These are phyloP conservation scores for Oeneis ivallda DNA, from an alignment of 2,888 invertebrate species.

Conservation along the genomic window DNA sequence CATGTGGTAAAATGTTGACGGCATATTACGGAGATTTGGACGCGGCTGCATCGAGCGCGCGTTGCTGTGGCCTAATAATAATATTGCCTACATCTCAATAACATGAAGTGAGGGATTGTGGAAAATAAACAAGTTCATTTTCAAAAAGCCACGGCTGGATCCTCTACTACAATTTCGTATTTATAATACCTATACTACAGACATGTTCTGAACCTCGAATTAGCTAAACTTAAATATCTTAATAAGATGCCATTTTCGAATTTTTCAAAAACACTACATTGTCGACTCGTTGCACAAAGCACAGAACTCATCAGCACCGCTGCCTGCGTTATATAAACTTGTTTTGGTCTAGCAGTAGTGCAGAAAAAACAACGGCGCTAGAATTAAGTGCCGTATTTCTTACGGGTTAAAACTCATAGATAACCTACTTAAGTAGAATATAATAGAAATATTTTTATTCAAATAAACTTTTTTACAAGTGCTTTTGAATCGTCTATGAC, in stretches of 20 bases:
- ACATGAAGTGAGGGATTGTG: neutral
- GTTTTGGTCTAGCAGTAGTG: neutral
- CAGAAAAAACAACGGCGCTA: slow-evolving; percentile 8
- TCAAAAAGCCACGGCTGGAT: too few relatives aligned
- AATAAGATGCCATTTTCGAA: too few relatives aligned
- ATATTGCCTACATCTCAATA: neutral
- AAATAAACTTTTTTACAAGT: too few relatives aligned
- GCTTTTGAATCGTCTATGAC: too few relatives aligned
- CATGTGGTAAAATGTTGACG: too few relatives aligned
- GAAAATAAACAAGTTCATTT: neutral
- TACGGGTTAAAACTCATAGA: neutral
- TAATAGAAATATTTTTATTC: too few relatives aligned
- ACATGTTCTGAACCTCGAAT: too few relatives aligned
- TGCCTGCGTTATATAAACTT: neutral
- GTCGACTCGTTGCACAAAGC: neutral
- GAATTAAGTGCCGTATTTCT: neutral
- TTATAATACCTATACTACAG: too few relatives aligned
- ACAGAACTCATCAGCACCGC: slow-evolving; percentile 5
- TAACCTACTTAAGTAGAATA: too few relatives aligned
- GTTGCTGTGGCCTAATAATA: neutral
- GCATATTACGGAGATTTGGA: neutral
- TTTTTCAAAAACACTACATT: too few relatives aligned
- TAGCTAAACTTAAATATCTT: too few relatives aligned
- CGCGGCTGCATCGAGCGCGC: neutral
- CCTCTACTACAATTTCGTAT: too few relatives aligned